A percentile compares a stretch with the other conserved stretches of the same genome.
These are phyloP conservation scores for Portunus trituberculatus DNA, from an alignment of 1,140 invertebrate genomes.

Conservation along the genomic window DNA sequence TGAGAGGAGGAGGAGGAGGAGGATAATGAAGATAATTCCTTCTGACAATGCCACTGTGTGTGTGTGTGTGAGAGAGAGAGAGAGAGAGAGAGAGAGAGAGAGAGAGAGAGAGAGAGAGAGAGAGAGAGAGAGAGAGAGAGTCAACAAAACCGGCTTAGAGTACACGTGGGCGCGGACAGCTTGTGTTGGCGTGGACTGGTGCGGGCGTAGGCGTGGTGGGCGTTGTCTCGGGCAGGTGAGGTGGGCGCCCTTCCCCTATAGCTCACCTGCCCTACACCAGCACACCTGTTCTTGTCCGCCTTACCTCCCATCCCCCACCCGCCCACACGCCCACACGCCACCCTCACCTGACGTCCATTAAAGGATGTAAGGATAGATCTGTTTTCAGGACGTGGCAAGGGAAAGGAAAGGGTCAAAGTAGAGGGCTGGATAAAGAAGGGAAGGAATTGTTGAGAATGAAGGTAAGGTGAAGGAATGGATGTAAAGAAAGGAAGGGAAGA, in stretches of 20 bases:
- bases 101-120: background rate
- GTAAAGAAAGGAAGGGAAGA: background rate
- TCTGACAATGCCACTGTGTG: too few species aligned
- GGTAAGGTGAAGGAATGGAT: background rate
- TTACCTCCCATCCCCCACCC: background rate
- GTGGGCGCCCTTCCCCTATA: background rate
- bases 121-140: too few species aligned
- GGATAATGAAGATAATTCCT: background rate
- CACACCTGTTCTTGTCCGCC: background rate
- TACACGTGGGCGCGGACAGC: too few species aligned
- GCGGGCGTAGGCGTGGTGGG: background rate
- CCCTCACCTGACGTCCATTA: background rate
- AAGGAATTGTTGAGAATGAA: background rate
- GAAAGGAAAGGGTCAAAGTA: background rate
- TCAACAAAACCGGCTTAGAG: too few species aligned
- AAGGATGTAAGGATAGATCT: background rate
- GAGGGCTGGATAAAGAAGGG: background rate
- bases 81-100: too few species aligned
- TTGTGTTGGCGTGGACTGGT: background rate
- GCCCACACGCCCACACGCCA: background rate
- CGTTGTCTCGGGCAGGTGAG: background rate
- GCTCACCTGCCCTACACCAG: background rate
- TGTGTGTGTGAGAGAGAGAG: background rate
- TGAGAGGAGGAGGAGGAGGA: background rate
- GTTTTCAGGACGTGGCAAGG: background rate